Conservation (phyloP, 1,140 invertebrate genomes). For the Hydropsyche tenuis region DNA sequence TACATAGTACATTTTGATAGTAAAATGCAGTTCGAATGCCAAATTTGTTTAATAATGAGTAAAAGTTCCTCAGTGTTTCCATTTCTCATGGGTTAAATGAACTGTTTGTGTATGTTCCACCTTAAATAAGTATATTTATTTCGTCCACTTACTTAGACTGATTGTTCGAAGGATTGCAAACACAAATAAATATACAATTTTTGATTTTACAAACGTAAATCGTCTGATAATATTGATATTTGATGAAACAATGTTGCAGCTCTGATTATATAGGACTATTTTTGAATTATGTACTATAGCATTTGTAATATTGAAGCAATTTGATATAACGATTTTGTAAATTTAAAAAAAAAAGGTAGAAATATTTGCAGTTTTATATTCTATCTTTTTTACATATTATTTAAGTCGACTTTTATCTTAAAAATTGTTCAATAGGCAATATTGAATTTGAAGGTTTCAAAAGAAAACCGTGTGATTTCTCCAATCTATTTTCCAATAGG, state of each 20-base stretch:
- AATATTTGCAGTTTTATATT: slow-evolving; percentile 50
- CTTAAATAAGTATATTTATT: background rate
- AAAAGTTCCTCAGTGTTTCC: too few relatives aligned
- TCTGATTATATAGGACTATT: slow-evolving; percentile 31
- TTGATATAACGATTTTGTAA: slow-evolving; percentile 37
- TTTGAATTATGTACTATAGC: slow-evolving; percentile 38
- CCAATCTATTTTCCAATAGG: background rate
- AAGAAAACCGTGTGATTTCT: background rate
- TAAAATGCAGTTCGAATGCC: too few relatives aligned
- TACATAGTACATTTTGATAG: too few relatives aligned
- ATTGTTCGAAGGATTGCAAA: background rate
- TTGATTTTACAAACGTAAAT: background rate
- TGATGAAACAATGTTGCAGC: slow-evolving; percentile 29
- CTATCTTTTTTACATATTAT: slow-evolving; percentile 48
- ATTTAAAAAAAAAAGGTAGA: slow-evolving; percentile 46
- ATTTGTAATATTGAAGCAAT: slow-evolving; percentile 39
- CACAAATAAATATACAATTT: background rate
- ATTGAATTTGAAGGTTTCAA: slow-evolving; percentile 1
- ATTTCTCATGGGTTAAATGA: background rate
- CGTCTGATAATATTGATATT: slow-evolving; percentile 3
- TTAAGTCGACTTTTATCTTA: slow-evolving; percentile 39
- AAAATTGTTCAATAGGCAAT: slow-evolving; percentile 27
- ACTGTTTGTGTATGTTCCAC: background rate
- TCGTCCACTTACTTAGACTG: background rate
- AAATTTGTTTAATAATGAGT: too few relatives aligned